Evolutionary conservation across 2,797 vertebrate species (phyloP).

Genomic region (Phoebastria nigripes): DNA sequence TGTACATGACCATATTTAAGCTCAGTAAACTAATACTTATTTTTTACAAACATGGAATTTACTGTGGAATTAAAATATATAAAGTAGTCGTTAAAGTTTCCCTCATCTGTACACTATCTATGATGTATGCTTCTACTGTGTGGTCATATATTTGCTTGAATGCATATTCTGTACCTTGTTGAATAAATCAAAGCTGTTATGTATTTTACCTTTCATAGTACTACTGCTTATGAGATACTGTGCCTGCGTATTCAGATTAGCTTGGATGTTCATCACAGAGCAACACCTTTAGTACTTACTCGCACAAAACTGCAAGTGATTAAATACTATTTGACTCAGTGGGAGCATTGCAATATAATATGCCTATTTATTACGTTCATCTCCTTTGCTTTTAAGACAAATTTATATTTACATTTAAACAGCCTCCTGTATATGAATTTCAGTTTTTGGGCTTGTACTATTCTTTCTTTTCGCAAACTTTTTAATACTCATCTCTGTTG

Average conservation of each 20-base stretch:
- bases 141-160: neutral
- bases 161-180: neutral
- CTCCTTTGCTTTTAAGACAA: neutral
- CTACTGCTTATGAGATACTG: neutral
- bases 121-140: neutral
- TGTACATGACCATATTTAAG: neutral
- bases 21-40: neutral
- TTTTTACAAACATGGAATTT: neutral
- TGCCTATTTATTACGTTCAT: neutral
- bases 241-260: neutral
- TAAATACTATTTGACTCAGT: neutral
- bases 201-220: neutral
- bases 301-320: neutral
- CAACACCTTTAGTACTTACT: neutral
- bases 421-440: neutral
- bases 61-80: neutral
- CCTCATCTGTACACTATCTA: neutral
- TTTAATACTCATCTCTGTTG: neutral
- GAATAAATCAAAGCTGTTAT: conserved; percentile 7
- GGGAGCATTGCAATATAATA: neutral
- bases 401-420: neutral
- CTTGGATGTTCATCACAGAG: neutral
- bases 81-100: neutral
- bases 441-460: neutral
- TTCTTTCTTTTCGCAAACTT: neutral